Percentiles rank a stretch among this genome's conserved stretches.
Conservation (phyloP, 2,888 invertebrate genomes). For the Parapristionchus giblindavisi region DNA sequence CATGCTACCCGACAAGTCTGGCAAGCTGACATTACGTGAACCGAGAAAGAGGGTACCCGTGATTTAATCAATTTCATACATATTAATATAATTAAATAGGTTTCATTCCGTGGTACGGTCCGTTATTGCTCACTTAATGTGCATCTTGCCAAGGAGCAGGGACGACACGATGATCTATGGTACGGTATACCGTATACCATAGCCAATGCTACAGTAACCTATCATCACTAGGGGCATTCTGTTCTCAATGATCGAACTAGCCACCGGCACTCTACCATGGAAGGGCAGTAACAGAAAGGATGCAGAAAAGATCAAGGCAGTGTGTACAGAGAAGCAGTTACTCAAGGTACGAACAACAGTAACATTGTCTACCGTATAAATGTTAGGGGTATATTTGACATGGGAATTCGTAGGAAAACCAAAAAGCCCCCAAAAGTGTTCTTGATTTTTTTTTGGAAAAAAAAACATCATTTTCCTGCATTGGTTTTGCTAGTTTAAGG, state of each 20-base stretch:
- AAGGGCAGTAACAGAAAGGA: conserved; percentile 60
- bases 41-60: conserved; percentile 54
- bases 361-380: not conserved
- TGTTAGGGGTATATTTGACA: not conserved
- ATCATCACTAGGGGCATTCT: conserved; percentile 28
- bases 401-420: no score
- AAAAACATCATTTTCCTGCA: no score
- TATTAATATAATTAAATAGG: conserved; percentile 32
- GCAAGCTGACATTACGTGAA: conserved; percentile 75
- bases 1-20: conserved; percentile 78
- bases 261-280: conserved; percentile 61
- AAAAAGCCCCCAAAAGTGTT: no score
- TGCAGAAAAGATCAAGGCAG: conserved; percentile 53
- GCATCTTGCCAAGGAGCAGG: conserved; percentile 97
- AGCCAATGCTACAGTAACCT: not conserved
- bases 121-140: conserved; percentile 98
- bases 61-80: not conserved
- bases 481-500: no score
- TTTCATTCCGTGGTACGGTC: conserved; percentile 92
- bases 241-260: conserved; percentile 58
- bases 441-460: no score
- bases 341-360: conserved; percentile 44
- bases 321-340: conserved; percentile 48
- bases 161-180: conserved; percentile 93
- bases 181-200: conserved; percentile 73